Conservation (phyloP, 2,888 invertebrate species). For the Leptinotarsa tumamoca region DNA sequence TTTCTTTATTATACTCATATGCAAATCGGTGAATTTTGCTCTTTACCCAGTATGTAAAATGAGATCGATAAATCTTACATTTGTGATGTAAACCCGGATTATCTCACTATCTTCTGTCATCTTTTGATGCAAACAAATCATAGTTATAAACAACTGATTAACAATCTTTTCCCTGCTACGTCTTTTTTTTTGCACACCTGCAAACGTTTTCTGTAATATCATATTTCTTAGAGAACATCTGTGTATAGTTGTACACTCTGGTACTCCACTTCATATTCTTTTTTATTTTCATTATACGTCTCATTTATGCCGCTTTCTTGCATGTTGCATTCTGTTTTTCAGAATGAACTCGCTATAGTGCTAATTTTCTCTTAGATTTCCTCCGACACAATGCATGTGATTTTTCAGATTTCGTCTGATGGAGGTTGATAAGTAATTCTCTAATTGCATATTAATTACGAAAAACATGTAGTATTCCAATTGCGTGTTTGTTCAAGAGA, state of each 20-base stretch:
- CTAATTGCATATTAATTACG: conserved; percentile 24
- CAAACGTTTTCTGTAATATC: conserved; percentile 28
- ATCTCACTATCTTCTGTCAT: too few species aligned
- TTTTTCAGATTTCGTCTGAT: conserved; percentile 7
- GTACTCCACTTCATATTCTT: conserved; percentile 17
- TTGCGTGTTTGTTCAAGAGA: conserved; percentile 15
- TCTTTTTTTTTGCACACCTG: not conserved
- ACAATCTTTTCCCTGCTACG: not conserved
- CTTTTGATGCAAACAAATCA: not conserved
- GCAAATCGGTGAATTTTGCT: too few species aligned
- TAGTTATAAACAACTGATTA: not conserved
- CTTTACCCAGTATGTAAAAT: too few species aligned
- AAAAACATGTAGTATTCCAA: conserved; percentile 14
- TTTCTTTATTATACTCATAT: too few species aligned
- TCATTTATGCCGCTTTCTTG: conserved; percentile 30
- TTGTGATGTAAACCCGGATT: not conserved
- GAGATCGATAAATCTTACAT: not conserved
- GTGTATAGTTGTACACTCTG: conserved; percentile 3
- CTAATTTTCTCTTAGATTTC: not conserved
- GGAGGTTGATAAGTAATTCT: conserved; percentile 14
- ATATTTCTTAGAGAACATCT: conserved; percentile 19
- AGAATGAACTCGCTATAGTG: not conserved
- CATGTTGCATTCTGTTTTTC: conserved; percentile 20
- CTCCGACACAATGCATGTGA: conserved; percentile 22
- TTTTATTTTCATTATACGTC: conserved; percentile 18